Percentiles rank a stretch among this genome's conserved stretches.
phyloP scores from a whole-genome alignment of 1,140 invertebrate species.

The Brevipalpus yothersi region DNA sequence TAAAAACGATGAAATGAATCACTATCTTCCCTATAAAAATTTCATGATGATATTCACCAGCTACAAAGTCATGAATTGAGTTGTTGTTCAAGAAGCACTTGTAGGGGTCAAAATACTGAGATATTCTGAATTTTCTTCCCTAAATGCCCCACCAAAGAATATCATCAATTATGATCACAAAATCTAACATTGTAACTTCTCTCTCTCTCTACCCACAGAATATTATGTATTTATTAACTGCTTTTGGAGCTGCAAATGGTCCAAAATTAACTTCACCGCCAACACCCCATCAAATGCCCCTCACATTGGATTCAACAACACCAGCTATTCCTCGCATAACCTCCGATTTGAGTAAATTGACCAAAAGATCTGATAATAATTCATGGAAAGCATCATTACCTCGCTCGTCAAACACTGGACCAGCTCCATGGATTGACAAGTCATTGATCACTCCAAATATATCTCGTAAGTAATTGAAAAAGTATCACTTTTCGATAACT shows the following conservation, averaged over 20 bases:
- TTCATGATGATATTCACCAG: too few species aligned
- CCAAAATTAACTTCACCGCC: neutral
- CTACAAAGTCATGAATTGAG: too few species aligned
- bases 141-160: too few species aligned
- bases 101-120: too few species aligned
- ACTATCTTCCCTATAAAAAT: too few species aligned
- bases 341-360: neutral
- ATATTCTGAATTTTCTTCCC: too few species aligned
- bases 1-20: too few species aligned
- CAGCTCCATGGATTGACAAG: slow-evolving; percentile 5
- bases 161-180: too few species aligned
- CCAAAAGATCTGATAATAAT: neutral
- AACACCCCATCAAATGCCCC: neutral
- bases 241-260: neutral
- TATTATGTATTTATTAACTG: too few species aligned
- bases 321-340: neutral
- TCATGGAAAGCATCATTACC: neutral
- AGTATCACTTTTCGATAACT: neutral
- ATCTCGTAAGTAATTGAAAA: neutral
- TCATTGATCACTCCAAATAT: slow-evolving; percentile 2
- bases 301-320: neutral
- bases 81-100: too few species aligned
- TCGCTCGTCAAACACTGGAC: neutral
- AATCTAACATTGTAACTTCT: too few species aligned
- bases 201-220: too few species aligned